Conservation (phyloP, 2,113 vertebrate genomes). For the Daphoenositta chrysoptera region DNA sequence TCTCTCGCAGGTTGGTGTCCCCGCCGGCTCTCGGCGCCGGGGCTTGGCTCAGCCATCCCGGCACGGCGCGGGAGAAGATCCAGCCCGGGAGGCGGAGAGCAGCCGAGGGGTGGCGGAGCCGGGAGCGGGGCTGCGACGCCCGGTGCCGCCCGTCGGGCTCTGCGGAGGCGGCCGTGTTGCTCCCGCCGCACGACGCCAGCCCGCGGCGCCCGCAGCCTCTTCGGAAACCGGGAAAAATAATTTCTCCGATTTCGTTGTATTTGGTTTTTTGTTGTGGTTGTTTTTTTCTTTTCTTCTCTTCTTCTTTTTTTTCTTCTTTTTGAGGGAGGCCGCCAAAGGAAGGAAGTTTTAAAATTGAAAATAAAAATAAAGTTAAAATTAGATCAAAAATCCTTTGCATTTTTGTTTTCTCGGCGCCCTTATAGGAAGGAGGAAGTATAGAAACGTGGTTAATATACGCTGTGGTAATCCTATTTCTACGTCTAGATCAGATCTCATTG, state of each 20-base stretch:
- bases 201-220: not conserved
- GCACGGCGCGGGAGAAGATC: not conserved
- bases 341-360: not conserved
- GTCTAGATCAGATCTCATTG: conserved; percentile 80
- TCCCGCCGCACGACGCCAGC: not conserved
- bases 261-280: not conserved
- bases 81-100: not conserved
- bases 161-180: not conserved
- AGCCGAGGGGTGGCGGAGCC: not conserved
- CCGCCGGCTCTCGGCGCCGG: not conserved
- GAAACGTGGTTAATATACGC: conserved; percentile 65
- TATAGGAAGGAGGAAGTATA: conserved; percentile 48
- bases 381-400: not conserved
- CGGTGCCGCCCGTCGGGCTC: not conserved
- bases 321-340: not conserved
- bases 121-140: not conserved
- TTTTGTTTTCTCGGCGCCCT: not conserved
- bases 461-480: conserved; percentile 80
- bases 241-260: not conserved
- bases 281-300: no score
- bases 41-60: not conserved
- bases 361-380: not conserved
- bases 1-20: not conserved
- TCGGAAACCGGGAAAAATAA: not conserved
- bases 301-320: not conserved